Evolutionary conservation across 2,888 invertebrate species (phyloP).

Genomic region (Sarcophaga variegata): DNA sequence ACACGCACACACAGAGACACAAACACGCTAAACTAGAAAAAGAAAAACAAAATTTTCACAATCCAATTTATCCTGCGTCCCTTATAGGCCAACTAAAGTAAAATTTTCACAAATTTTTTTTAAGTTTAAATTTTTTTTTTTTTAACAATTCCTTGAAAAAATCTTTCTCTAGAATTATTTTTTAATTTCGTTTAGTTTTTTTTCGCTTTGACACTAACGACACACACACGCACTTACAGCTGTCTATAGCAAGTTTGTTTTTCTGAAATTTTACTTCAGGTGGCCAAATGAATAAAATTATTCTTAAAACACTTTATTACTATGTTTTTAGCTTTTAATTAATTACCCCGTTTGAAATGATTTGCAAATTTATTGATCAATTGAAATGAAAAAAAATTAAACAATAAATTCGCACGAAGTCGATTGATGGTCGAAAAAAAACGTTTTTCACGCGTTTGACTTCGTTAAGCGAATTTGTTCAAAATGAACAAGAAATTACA

Average conservation of each 20-base stretch:
- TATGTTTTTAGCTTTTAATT: background rate
- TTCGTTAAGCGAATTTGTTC: constrained; percentile 50
- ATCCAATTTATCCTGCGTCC: background rate
- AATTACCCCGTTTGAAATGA: background rate
- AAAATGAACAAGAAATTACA: constrained; percentile 36
- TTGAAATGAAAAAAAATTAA: constrained; percentile 44
- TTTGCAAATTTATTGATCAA: constrained; percentile 11
- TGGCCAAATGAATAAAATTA: background rate
- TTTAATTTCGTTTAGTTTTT: constrained; percentile 20
- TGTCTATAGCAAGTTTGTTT: constrained; percentile 21
- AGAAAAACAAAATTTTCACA: background rate
- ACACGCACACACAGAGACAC: constrained; percentile 5
- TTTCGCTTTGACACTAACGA: constrained; percentile 8
- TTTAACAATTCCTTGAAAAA: constrained; percentile 7
- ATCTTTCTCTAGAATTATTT: constrained; percentile 32
- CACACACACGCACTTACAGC: constrained; percentile 20
- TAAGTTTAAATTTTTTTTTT: background rate
- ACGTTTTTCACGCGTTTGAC: constrained; percentile 53
- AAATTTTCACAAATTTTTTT: constrained; percentile 32
- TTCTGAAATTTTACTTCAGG: constrained; percentile 49
- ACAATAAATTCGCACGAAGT: constrained; percentile 44
- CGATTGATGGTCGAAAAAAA: constrained; percentile 21
- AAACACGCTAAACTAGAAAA: constrained; percentile 27
- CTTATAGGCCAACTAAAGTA: constrained; percentile 36
- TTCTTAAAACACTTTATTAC: background rate